These are phyloP conservation scores for Amblyteles armatorius DNA, from an alignment of 2,888 invertebrate species.

Conservation along the genomic window DNA sequence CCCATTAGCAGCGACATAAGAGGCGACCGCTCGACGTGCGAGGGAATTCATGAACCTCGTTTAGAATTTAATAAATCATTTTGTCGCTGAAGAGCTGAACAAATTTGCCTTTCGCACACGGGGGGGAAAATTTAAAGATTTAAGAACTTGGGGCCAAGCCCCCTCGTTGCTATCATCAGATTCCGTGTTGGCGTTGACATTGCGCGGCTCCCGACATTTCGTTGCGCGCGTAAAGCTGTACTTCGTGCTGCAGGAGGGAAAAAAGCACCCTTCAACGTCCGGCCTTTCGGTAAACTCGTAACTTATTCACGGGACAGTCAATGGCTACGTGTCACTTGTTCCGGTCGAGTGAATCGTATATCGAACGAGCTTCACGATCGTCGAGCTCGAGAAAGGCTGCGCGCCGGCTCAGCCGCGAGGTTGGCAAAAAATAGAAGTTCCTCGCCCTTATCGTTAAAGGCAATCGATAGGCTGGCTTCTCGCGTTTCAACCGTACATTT, in stretches of 20 bases:
- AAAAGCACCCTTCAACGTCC: neutral
- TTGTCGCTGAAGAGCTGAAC: neutral
- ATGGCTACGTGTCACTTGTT: slow-evolving; percentile 5
- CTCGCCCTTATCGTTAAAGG: slow-evolving; percentile 24
- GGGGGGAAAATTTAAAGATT: neutral
- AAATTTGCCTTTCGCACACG: neutral
- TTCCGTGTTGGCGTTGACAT: neutral
- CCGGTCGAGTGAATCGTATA: neutral
- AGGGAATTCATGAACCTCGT: neutral
- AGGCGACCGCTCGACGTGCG: neutral
- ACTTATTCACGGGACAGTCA: slow-evolving; percentile 3
- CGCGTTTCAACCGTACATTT: neutral
- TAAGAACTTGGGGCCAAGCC: neutral
- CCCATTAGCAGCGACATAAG: neutral
- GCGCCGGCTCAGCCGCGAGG: neutral
- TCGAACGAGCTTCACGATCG: neutral
- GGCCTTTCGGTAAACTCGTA: slow-evolving; percentile 1
- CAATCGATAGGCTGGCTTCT: slow-evolving; percentile 43
- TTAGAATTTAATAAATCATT: neutral
- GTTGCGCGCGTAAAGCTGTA: neutral
- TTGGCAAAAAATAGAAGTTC: slow-evolving; percentile 52
- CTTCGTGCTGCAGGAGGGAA: neutral
- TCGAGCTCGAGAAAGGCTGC: neutral
- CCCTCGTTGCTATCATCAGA: neutral
- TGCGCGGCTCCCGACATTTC: neutral